Conservation (phyloP, 2,797 vertebrate species). For the Paedocypris micromegethes region DNA sequence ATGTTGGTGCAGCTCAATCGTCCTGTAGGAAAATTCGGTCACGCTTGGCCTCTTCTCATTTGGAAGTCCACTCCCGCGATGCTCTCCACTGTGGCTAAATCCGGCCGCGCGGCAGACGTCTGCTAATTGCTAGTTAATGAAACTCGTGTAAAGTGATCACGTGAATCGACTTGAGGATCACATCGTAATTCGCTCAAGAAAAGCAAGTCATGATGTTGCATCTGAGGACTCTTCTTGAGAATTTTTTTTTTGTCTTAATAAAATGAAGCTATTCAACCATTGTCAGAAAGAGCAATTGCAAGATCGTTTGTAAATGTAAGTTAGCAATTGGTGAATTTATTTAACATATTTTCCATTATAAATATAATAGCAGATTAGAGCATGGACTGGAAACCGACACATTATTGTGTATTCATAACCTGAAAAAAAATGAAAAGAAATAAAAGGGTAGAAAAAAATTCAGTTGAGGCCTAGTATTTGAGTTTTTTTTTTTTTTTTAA, state of each 20-base stretch:
- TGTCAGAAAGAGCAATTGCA: slow-evolving; percentile 6
- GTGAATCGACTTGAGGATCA: slow-evolving; percentile 28
- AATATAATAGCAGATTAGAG: no score
- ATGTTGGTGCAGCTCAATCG: slow-evolving; percentile 45
- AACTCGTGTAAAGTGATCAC: slow-evolving; percentile 24
- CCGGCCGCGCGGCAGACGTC: slow-evolving; percentile 22
- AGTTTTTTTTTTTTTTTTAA: no score
- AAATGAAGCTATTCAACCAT: background rate
- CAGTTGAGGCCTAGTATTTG: no score
- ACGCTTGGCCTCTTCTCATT: slow-evolving; percentile 44
- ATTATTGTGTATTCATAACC: no score
- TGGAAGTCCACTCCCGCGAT: slow-evolving; percentile 23
- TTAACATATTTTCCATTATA: no score
- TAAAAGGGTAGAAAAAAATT: no score
- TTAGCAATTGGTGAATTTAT: no score
- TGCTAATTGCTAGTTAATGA: slow-evolving; percentile 46
- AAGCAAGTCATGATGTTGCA: slow-evolving; percentile 15
- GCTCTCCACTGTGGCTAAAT: slow-evolving; percentile 33
- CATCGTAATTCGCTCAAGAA: slow-evolving; percentile 32
- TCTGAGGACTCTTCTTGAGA: background rate
- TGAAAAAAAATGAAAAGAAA: no score
- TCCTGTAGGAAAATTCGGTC: slow-evolving; percentile 46
- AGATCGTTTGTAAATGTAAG: background rate
- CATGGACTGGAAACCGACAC: no score
- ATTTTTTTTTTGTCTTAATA: slow-evolving; percentile 24